Conservation (phyloP, 2,888 invertebrate genomes). For the Sabatieria punctata region DNA sequence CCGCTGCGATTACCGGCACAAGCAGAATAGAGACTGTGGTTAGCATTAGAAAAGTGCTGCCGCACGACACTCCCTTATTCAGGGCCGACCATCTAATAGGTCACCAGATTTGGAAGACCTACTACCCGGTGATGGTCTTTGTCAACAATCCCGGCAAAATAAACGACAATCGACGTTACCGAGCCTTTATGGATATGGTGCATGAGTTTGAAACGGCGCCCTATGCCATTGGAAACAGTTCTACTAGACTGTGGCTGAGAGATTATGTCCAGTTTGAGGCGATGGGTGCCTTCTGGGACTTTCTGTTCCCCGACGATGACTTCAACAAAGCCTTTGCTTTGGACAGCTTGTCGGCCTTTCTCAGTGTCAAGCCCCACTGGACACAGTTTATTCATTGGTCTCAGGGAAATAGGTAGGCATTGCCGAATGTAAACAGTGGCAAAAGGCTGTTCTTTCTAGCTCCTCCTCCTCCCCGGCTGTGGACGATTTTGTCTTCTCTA, state of each 20-base stretch:
- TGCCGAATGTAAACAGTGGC: no score
- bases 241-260: constrained; percentile 13
- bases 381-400: no score
- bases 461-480: no score
- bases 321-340: no score
- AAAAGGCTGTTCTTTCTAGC: no score
- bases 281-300: no score
- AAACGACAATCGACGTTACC: neutral
- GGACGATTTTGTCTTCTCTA: constrained; percentile 11
- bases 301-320: no score
- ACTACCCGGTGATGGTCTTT: constrained; percentile 11
- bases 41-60: constrained; percentile 13
- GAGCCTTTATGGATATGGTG: constrained; percentile 10
- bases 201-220: constrained; percentile 11
- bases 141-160: constrained; percentile 12
- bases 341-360: no score
- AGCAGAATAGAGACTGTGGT: constrained; percentile 10
- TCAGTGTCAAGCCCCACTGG: no score
- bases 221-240: constrained; percentile 10
- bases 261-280: constrained; percentile 10
- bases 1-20: no score
- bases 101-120: constrained; percentile 11
- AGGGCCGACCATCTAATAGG: constrained; percentile 10
- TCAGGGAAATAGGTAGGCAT: no score
- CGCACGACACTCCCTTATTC: constrained; percentile 10